phyloP scores from a whole-genome alignment of 2,888 invertebrate species.

The Shargacucullia verbasci region DNA sequence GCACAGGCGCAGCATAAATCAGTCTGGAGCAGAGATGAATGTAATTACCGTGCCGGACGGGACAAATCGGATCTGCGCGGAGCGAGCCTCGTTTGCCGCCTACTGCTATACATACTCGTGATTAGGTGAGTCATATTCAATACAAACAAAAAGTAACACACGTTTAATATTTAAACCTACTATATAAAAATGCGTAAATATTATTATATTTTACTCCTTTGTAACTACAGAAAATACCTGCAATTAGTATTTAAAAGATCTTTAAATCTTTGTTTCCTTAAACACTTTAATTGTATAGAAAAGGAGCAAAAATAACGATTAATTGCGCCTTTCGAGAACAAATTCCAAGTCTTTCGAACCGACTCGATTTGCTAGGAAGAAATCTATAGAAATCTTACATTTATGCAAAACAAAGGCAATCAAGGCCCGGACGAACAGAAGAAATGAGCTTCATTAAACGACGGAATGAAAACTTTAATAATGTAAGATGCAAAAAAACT shows the following conservation, averaged over 20 bases:
- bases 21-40: conserved; percentile 80
- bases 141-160: too few species aligned
- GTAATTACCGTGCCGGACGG: conserved; percentile 76
- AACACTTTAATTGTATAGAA: conserved; percentile 47
- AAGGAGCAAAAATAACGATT: conserved; percentile 72
- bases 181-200: too few species aligned
- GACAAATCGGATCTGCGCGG: conserved; percentile 72
- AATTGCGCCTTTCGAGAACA: conserved; percentile 79
- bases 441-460: conserved; percentile 89
- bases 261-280: conserved; percentile 20
- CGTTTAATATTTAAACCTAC: too few species aligned
- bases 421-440: conserved; percentile 88
- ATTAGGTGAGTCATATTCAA: background rate
- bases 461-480: conserved; percentile 89
- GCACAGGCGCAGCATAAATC: conserved; percentile 74
- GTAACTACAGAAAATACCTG: background rate
- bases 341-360: conserved; percentile 81
- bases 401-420: conserved; percentile 89
- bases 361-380: conserved; percentile 83
- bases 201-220: too few species aligned
- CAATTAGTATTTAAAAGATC: background rate
- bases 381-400: conserved; percentile 88
- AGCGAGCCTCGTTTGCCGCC: conserved; percentile 59
- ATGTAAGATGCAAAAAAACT: conserved; percentile 89
- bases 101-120: conserved; percentile 19